phyloP scores from a whole-genome alignment of 2,888 invertebrate species.

The Epirrhoe tristata region DNA sequence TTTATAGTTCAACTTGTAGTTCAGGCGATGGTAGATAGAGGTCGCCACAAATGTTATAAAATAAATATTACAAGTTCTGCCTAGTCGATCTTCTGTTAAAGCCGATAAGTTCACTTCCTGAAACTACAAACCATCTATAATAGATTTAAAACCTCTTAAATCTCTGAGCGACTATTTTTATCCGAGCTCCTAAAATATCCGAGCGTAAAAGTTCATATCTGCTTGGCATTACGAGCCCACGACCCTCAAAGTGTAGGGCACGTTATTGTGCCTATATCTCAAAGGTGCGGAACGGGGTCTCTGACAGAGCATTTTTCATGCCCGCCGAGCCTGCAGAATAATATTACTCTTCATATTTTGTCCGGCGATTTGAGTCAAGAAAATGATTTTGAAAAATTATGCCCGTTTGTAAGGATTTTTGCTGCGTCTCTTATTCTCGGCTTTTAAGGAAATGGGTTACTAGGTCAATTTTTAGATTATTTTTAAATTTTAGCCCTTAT shows the following conservation, averaged over 20 bases:
- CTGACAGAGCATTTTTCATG: slow-evolving; percentile 41
- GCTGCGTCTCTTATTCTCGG: background rate
- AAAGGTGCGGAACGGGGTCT: slow-evolving; percentile 34
- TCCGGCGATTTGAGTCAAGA: slow-evolving; percentile 18
- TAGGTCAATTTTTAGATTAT: background rate
- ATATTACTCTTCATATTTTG: slow-evolving; percentile 35
- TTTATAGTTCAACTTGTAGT: too few relatives aligned
- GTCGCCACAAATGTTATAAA: too few relatives aligned
- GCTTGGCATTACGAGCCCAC: background rate
- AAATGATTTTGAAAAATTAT: slow-evolving; percentile 21
- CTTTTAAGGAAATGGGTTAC: background rate
- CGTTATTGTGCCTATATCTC: slow-evolving; percentile 39
- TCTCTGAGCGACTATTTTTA: background rate
- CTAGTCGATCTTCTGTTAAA: background rate
- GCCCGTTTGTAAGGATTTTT: slow-evolving; percentile 14
- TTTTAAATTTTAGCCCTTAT: too few relatives aligned
- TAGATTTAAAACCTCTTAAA: background rate
- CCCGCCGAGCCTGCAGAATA: slow-evolving; percentile 25
- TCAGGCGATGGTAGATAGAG: too few relatives aligned
- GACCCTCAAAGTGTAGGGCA: slow-evolving; percentile 19
- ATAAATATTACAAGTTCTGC: background rate
- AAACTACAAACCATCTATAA: background rate
- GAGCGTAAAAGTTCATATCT: slow-evolving; percentile 9
- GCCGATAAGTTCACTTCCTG: background rate
- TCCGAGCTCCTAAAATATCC: background rate